Conservation (phyloP, 2,888 invertebrate genomes). For the Melanostoma scalare region DNA sequence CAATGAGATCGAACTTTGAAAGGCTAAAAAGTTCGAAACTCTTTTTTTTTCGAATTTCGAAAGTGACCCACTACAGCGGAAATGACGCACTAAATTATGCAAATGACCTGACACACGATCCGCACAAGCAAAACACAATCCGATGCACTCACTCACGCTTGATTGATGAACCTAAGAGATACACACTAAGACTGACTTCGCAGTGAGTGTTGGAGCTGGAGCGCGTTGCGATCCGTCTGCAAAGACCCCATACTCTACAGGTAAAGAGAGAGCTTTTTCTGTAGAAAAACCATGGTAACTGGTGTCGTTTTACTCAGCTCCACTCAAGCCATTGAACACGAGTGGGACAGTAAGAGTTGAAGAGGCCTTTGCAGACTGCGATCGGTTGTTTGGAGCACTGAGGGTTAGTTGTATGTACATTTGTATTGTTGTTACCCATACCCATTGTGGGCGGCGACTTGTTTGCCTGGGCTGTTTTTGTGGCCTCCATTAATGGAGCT, state of each 20-base stretch:
- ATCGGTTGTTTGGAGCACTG: slow-evolving; percentile 8
- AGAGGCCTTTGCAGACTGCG: slow-evolving; percentile 47
- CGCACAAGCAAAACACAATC: slow-evolving; percentile 35
- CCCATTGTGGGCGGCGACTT: slow-evolving; percentile 61
- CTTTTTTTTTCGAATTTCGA: slow-evolving; percentile 27
- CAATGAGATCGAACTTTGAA: not conserved
- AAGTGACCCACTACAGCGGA: slow-evolving; percentile 60
- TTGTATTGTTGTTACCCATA: slow-evolving; percentile 1
- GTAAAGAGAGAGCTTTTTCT: slow-evolving; percentile 63
- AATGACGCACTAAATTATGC: slow-evolving; percentile 70
- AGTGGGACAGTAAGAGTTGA: not conserved
- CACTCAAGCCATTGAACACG: too few relatives aligned
- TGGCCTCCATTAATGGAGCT: slow-evolving; percentile 66
- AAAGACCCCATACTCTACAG: not conserved
- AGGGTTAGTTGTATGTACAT: slow-evolving; percentile 4
- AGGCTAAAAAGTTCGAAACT: slow-evolving; percentile 42
- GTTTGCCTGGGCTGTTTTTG: slow-evolving; percentile 19
- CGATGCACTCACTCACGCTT: slow-evolving; percentile 73
- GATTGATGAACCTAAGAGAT: slow-evolving; percentile 71
- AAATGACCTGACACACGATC: slow-evolving; percentile 48
- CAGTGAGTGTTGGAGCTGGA: slow-evolving; percentile 49
- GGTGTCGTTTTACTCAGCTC: slow-evolving; percentile 22
- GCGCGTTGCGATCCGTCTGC: slow-evolving; percentile 55
- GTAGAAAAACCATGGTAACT: slow-evolving; percentile 8
- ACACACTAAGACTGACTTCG: slow-evolving; percentile 68